Conservation (phyloP, 2,888 invertebrate genomes). For the Proisotoma minuta region DNA sequence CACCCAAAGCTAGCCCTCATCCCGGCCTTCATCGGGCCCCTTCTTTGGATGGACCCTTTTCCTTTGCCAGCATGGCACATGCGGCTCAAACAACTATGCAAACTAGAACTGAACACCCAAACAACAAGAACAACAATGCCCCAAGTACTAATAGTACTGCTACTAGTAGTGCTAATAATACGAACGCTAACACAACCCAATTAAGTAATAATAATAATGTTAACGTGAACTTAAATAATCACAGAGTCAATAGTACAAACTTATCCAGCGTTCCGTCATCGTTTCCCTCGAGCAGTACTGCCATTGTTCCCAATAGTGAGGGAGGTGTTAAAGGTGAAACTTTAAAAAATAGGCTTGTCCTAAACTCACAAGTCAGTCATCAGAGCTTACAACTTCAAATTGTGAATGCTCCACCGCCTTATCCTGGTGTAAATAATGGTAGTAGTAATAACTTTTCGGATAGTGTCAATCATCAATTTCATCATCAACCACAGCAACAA, state of each 20-base stretch:
- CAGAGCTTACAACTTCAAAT: slow-evolving; percentile 46
- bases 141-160: slow-evolving; percentile 18
- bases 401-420: slow-evolving; percentile 43
- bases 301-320: background rate
- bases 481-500: slow-evolving; percentile 17
- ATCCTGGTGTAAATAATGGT: slow-evolving; percentile 41
- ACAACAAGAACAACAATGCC: slow-evolving; percentile 26
- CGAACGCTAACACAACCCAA: no score
- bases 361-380: slow-evolving; percentile 27
- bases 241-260: slow-evolving; percentile 46
- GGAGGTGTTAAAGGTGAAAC: background rate
- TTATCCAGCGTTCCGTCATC: slow-evolving; percentile 11
- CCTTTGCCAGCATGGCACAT: slow-evolving; percentile 87
- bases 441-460: slow-evolving; percentile 24
- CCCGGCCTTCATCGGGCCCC: slow-evolving; percentile 54
- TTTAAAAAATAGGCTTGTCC: background rate
- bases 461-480: slow-evolving; percentile 14
- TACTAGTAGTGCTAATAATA: no score
- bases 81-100: slow-evolving; percentile 78
- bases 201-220: slow-evolving; percentile 10
- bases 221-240: slow-evolving; percentile 16
- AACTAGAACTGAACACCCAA: slow-evolving; percentile 58
- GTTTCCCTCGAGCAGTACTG: background rate
- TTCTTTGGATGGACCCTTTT: slow-evolving; percentile 62
- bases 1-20: slow-evolving; percentile 46